phyloP scores from a whole-genome alignment of 2,888 invertebrate species.

The Hartigia nigra region DNA sequence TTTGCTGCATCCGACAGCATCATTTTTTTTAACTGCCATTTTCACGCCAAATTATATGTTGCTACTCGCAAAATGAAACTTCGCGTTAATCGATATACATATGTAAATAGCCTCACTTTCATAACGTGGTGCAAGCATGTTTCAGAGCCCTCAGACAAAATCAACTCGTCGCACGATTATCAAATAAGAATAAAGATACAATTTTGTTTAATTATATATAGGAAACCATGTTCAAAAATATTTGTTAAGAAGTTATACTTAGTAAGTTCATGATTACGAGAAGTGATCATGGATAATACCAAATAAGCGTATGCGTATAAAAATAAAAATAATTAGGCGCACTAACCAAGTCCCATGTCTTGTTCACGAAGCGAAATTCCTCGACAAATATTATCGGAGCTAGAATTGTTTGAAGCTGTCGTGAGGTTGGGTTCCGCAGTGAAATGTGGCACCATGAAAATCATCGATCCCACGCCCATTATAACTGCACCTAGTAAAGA shows the following conservation, averaged over 20 bases:
- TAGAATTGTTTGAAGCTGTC: slow-evolving; percentile 75
- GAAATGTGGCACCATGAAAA: slow-evolving; percentile 94
- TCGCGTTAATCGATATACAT: no score
- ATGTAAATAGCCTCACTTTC: no score
- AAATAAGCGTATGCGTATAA: neutral
- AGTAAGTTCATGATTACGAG: no score
- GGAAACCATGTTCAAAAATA: no score
- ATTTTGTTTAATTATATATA: no score
- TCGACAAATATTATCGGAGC: slow-evolving; percentile 83
- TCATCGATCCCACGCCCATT: slow-evolving; percentile 92
- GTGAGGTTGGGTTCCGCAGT: slow-evolving; percentile 83
- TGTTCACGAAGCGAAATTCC: slow-evolving; percentile 78
- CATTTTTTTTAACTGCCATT: neutral
- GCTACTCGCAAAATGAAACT: no score
- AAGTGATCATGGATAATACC: no score
- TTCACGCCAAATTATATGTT: neutral
- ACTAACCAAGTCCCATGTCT: slow-evolving; percentile 75
- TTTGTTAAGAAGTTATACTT: no score
- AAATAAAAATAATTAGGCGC: slow-evolving; percentile 19
- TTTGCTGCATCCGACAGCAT: neutral
- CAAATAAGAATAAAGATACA: no score
- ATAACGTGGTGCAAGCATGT: no score
- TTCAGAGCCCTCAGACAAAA: no score
- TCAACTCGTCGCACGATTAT: no score
- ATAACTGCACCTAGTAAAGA: slow-evolving; percentile 80